Evolutionary conservation across 2,113 vertebrate genomes (phyloP).

Genomic region (Tyto alba): DNA sequence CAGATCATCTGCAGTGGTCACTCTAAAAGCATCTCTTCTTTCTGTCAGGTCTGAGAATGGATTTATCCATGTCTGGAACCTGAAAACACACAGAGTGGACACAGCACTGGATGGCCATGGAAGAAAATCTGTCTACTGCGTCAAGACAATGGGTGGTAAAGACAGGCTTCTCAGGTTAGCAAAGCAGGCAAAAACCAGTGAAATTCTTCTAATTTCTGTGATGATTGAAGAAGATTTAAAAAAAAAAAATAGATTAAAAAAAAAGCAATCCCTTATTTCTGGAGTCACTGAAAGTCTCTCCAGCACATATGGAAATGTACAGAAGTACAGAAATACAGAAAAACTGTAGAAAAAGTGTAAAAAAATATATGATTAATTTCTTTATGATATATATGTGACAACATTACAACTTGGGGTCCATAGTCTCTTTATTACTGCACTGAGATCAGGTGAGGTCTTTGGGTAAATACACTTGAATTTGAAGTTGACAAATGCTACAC

Average conservation of each 20-base stretch:
- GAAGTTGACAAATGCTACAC: background rate
- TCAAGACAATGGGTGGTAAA: conserved; percentile 69
- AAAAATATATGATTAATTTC: background rate
- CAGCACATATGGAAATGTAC: background rate
- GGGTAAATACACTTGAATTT: background rate
- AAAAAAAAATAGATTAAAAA: background rate
- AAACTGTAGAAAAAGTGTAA: background rate
- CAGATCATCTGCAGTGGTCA: background rate
- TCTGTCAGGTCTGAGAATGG: conserved; percentile 81
- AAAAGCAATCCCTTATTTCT: background rate
- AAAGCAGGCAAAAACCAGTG: background rate
- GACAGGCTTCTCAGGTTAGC: conserved; percentile 83
- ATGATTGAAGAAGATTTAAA: background rate
- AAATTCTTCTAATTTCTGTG: background rate
- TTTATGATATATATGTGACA: background rate
- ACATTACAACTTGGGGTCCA: background rate
- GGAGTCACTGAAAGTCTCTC: background rate
- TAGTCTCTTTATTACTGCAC: background rate
- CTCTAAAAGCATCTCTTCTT: background rate
- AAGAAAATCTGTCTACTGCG: conserved; percentile 81
- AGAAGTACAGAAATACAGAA: background rate
- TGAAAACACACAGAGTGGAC: conserved; percentile 78
- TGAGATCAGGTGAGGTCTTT: background rate
- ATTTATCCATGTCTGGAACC: conserved; percentile 86
- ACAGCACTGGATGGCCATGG: conserved; percentile 79